Evolutionary conservation across 2,113 vertebrate genomes (phyloP).

Genomic region (Malaclemys terrapin): DNA sequence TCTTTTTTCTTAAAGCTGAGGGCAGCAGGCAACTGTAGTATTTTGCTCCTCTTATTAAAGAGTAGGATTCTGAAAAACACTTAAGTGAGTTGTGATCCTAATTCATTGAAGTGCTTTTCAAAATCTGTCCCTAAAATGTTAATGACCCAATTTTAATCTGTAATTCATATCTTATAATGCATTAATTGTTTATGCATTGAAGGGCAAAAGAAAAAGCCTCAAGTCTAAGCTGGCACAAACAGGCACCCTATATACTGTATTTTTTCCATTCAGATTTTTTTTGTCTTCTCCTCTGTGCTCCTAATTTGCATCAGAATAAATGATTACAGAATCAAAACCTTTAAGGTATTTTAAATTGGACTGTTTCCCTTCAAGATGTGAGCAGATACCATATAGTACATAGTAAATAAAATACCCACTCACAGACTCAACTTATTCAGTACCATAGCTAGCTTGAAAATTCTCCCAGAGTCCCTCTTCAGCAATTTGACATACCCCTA

Average conservation of each 20-base stretch:
- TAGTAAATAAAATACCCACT: background rate
- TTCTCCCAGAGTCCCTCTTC: accelerated
- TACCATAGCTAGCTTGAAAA: background rate
- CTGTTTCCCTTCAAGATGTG: background rate
- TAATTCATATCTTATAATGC: too few species aligned
- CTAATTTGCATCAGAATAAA: background rate
- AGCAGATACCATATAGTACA: background rate
- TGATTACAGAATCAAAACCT: background rate
- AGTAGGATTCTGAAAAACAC: background rate
- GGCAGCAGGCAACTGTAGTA: accelerated
- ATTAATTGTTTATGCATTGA: too few species aligned
- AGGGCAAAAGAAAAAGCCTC: background rate
- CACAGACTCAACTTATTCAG: background rate
- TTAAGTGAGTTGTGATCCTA: background rate
- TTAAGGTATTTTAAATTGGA: background rate
- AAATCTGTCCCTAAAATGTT: background rate
- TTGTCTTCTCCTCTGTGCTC: background rate
- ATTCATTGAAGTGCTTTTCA: background rate
- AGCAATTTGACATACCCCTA: accelerated
- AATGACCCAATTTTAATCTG: too few species aligned
- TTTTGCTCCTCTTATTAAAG: background rate
- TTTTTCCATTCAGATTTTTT: background rate
- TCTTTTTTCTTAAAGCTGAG: background rate
- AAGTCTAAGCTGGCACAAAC: background rate
- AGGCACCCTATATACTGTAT: background rate